Evolutionary conservation across 2,888 invertebrate genomes (phyloP).

Genomic region (Parasteatoda lunata): DNA sequence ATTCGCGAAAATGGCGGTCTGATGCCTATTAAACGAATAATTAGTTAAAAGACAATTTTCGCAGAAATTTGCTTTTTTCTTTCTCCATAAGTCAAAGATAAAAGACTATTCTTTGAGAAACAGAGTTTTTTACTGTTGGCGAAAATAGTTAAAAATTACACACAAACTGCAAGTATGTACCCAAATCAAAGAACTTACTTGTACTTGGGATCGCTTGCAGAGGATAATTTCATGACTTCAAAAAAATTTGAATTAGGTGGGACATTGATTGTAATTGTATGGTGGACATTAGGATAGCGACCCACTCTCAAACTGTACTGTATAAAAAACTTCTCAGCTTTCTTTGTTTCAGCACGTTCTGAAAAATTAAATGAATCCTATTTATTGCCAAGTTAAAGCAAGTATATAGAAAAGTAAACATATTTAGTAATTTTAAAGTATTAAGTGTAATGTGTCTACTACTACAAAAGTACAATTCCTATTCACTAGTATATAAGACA

Average conservation of each 20-base stretch:
- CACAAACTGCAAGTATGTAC: background rate
- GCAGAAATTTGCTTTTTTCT: background rate
- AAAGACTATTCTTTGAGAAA: background rate
- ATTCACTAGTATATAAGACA: too few species aligned
- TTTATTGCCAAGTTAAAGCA: too few species aligned
- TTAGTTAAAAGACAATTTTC: too few species aligned
- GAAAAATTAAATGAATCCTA: background rate
- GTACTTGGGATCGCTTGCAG: conserved; percentile 12
- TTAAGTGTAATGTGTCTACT: too few species aligned
- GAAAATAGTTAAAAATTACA: background rate
- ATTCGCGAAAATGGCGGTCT: too few species aligned
- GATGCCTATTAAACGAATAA: too few species aligned
- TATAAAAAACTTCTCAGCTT: background rate
- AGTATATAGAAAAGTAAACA: too few species aligned
- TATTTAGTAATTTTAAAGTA: too few species aligned
- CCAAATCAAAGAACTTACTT: conserved; percentile 23
- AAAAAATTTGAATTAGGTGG: conserved; percentile 11
- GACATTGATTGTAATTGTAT: conserved; percentile 32
- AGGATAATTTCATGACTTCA: conserved; percentile 32
- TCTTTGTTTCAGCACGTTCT: background rate
- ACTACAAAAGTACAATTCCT: too few species aligned
- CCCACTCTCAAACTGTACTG: conserved; percentile 23
- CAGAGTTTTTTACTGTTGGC: background rate
- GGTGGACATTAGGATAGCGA: conserved; percentile 2
- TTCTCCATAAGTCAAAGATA: background rate